Percentiles rank a stretch among this genome's conserved stretches.
Conservation (phyloP, 2,797 vertebrate genomes). For the Atherinosoma microstoma region DNA sequence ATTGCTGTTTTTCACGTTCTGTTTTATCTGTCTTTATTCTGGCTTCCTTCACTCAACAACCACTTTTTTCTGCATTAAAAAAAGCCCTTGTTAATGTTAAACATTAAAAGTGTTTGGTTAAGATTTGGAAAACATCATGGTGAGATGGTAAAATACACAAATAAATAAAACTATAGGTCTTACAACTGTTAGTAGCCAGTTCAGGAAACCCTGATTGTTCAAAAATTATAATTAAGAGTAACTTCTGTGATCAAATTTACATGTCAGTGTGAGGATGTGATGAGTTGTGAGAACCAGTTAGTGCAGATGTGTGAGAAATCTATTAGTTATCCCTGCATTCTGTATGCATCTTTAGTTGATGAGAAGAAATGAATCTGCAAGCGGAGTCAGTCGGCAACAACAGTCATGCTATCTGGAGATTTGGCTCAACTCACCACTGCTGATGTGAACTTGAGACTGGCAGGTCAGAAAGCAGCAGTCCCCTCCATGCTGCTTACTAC, state of each 20-base stretch:
- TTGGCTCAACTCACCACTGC: conserved; percentile 88
- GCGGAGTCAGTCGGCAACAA: not conserved
- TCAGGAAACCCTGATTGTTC: not conserved
- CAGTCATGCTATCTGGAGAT: not conserved
- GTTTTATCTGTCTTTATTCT: not conserved
- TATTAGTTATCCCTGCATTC: not conserved
- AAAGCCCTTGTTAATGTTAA: not conserved
- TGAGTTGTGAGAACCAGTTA: not conserved
- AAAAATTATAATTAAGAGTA: not conserved
- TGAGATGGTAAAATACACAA: conserved; percentile 1
- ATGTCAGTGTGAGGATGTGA: not conserved
- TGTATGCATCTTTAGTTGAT: not conserved
- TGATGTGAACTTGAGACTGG: conserved; percentile 90
- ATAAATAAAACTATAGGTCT: not conserved
- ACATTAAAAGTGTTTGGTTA: not conserved
- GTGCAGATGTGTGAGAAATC: not conserved
- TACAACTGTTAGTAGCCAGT: not conserved
- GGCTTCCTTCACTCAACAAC: not conserved
- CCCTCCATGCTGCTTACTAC: conserved; percentile 89
- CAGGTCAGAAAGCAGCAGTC: conserved; percentile 94
- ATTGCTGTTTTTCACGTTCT: not conserved
- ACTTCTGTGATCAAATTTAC: not conserved
- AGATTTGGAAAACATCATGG: not conserved
- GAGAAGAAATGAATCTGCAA: not conserved
- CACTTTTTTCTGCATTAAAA: not conserved